Conservation (phyloP, 2,888 invertebrate species). For the Pyrochroa serraticornis region DNA sequence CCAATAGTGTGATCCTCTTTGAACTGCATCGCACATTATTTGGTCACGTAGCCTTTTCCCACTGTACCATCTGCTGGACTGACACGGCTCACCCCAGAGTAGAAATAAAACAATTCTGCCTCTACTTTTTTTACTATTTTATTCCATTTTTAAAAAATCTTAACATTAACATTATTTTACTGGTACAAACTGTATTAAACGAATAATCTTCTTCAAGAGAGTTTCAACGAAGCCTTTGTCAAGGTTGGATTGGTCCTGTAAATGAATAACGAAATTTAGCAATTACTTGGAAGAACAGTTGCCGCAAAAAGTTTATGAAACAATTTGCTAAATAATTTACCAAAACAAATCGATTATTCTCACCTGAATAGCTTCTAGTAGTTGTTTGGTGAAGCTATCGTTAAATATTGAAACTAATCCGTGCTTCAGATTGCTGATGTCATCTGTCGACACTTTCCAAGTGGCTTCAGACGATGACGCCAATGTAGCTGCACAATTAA, state of each 20-base stretch:
- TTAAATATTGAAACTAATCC: constrained; percentile 76
- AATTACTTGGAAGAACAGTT: not conserved
- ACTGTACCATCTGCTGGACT: too few relatives aligned
- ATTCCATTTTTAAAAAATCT: too few relatives aligned
- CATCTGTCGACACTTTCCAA: constrained; percentile 66
- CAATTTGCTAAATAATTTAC: constrained; percentile 12
- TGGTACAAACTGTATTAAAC: constrained; percentile 76
- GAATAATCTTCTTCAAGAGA: constrained; percentile 78
- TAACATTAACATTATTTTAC: constrained; percentile 38
- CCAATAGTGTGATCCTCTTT: too few relatives aligned
- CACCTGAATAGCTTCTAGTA: constrained; percentile 66
- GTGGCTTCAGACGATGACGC: constrained; percentile 59
- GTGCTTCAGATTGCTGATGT: constrained; percentile 72
- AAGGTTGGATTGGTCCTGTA: constrained; percentile 66
- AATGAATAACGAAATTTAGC: constrained; percentile 30
- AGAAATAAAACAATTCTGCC: not conserved
- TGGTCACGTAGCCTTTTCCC: too few relatives aligned
- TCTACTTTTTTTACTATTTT: not conserved
- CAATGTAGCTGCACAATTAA: constrained; percentile 51
- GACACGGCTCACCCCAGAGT: too few relatives aligned
- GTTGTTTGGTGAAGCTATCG: constrained; percentile 77
- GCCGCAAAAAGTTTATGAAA: not conserved
- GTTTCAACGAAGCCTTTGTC: constrained; percentile 77
- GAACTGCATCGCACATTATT: too few relatives aligned
- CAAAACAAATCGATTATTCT: too few relatives aligned